Evolutionary conservation across 2,113 vertebrate genomes (phyloP).

Genomic region (Myotis brandtii): DNA sequence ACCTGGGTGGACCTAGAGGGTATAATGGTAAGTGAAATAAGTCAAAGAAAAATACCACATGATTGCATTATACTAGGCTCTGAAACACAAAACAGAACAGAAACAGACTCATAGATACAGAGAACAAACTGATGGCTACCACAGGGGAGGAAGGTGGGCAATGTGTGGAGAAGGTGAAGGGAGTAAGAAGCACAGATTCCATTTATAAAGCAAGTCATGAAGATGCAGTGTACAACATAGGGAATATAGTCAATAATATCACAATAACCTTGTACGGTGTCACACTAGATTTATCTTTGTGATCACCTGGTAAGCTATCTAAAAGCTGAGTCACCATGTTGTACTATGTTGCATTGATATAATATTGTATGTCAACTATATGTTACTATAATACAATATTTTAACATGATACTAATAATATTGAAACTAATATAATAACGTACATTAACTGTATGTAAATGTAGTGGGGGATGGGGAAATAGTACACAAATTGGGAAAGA

Average conservation of each 20-base stretch:
- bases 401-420: background rate
- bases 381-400: background rate
- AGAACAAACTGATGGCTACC: background rate
- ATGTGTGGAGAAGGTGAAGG: accelerated
- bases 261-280: accelerated
- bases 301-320: background rate
- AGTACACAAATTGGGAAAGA: accelerated
- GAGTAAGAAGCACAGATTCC: background rate
- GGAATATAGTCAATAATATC: too few relatives aligned
- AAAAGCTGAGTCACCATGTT: background rate
- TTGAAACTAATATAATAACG: too few relatives aligned
- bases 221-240: accelerated
- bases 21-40: accelerated
- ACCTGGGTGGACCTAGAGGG: background rate
- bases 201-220: too few relatives aligned
- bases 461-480: accelerated
- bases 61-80: background rate
- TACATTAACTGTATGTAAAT: accelerated
- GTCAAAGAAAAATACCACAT: background rate
- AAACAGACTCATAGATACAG: background rate
- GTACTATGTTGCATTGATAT: background rate
- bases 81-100: background rate
- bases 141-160: accelerated
- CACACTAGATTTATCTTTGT: background rate
- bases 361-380: background rate